These are phyloP conservation scores for Anodontia alba DNA, from an alignment of 2,888 invertebrate genomes.

Conservation along the genomic window DNA sequence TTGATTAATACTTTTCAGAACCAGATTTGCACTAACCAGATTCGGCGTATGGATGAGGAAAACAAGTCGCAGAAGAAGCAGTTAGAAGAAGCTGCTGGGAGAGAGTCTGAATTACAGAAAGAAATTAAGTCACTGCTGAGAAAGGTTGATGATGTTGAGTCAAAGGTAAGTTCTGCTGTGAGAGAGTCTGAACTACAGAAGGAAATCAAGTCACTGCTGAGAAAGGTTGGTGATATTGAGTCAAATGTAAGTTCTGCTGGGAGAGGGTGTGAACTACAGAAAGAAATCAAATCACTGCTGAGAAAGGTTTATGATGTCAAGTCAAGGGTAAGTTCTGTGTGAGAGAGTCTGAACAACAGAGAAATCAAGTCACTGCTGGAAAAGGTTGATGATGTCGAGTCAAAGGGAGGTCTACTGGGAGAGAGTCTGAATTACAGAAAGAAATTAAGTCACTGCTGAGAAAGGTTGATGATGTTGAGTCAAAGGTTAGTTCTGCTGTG, in stretches of 20 bases:
- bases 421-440: conserved; percentile 91
- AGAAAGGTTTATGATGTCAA: conserved; percentile 90
- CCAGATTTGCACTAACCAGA: conserved; percentile 87
- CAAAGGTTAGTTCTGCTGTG: conserved; percentile 86
- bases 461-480: conserved; percentile 89
- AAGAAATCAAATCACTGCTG: conserved; percentile 93
- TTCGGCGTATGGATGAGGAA: conserved; percentile 95
- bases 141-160: conserved; percentile 89
- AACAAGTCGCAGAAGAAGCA: conserved; percentile 93
- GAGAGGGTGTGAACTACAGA: conserved; percentile 91
- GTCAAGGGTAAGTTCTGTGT: conserved; percentile 83
- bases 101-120: conserved; percentile 91
- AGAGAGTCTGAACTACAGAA: conserved; percentile 90
- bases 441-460: conserved; percentile 94
- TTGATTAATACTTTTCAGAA: too few species aligned
- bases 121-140: conserved; percentile 94
- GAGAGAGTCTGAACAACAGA: conserved; percentile 87
- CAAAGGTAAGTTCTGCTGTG: conserved; percentile 80
- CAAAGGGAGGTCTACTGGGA: conserved; percentile 85
- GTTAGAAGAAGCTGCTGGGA: conserved; percentile 90
- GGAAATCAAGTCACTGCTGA: conserved; percentile 93
- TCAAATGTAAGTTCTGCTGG: conserved; percentile 86
- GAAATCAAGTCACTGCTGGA: conserved; percentile 89
- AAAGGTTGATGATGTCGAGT: conserved; percentile 88
- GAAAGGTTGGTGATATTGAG: conserved; percentile 90